These are phyloP conservation scores for Adelosebastes latens DNA, from an alignment of 2,797 vertebrate species.

Conservation along the genomic window DNA sequence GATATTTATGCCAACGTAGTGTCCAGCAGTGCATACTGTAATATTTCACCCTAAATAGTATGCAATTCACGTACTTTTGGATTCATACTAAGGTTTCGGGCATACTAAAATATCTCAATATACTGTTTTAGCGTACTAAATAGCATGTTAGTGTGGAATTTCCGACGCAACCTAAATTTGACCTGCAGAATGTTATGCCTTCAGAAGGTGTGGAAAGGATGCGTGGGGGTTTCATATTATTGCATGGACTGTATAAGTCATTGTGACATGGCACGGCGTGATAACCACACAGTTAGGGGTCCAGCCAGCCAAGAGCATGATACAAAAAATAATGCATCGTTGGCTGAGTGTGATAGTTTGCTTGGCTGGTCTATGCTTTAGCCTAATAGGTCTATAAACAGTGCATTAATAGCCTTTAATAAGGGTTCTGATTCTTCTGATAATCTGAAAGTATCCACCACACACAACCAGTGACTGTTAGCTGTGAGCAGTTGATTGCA, in stretches of 20 bases:
- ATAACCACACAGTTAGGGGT: neutral
- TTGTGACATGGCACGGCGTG: neutral
- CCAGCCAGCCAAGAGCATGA: neutral
- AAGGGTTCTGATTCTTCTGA: neutral
- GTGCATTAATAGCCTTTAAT: neutral
- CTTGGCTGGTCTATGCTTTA: too few relatives aligned
- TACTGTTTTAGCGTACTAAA: too few relatives aligned
- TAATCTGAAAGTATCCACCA: neutral
- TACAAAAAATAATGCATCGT: neutral
- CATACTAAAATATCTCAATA: too few relatives aligned
- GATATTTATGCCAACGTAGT: too few relatives aligned
- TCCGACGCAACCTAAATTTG: neutral
- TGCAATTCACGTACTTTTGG: too few relatives aligned
- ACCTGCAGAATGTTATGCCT: neutral
- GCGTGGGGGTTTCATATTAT: neutral
- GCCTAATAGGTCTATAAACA: neutral
- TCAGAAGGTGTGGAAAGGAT: neutral
- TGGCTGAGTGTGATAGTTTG: neutral
- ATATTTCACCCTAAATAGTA: too few relatives aligned
- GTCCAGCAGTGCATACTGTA: too few relatives aligned
- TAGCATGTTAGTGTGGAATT: too few relatives aligned
- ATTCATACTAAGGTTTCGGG: too few relatives aligned
- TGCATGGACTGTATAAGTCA: neutral
- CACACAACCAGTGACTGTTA: neutral
- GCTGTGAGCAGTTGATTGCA: neutral